phyloP scores from a whole-genome alignment of 23 tunicate genomes.

The Diplosoma virens region DNA sequence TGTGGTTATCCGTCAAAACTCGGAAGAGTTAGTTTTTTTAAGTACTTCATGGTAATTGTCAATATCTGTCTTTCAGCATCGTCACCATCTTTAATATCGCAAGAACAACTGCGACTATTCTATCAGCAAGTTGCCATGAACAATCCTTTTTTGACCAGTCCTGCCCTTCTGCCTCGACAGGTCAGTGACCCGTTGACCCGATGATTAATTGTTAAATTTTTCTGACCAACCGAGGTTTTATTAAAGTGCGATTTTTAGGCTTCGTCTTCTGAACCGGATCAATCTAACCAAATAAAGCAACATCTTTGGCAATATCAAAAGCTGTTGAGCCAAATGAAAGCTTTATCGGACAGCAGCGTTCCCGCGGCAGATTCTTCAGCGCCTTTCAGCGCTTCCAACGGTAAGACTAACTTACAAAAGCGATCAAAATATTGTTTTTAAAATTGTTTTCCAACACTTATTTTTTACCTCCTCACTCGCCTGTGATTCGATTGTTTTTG shows the following conservation, averaged over 20 bases:
- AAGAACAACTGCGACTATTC: constrained; percentile 67
- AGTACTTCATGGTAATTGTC: background rate
- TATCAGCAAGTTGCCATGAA: constrained; percentile 81
- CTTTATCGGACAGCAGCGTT: constrained; percentile 10
- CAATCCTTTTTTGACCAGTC: constrained; percentile 52
- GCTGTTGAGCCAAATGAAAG: constrained; percentile 36
- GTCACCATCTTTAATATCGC: constrained; percentile 29
- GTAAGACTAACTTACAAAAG: too few species aligned
- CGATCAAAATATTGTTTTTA: too few species aligned
- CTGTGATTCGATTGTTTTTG: too few species aligned
- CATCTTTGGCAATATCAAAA: constrained; percentile 75
- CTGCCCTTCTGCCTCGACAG: constrained; percentile 31
- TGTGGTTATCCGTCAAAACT: background rate
- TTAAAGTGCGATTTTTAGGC: background rate
- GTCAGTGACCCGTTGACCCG: too few species aligned
- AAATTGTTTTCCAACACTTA: too few species aligned
- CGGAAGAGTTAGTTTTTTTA: background rate
- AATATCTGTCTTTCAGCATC: constrained; percentile 17
- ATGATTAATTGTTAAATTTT: too few species aligned
- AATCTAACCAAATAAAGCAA: constrained; percentile 13
- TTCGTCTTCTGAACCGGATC: background rate
- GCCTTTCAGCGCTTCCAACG: too few species aligned
- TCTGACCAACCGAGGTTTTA: background rate
- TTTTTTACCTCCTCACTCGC: too few species aligned
- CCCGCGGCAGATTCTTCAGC: too few species aligned